A percentile compares a stretch with the other conserved stretches of the same genome.
Conservation (phyloP, 2,888 invertebrate genomes). For the Oithona nana region DNA sequence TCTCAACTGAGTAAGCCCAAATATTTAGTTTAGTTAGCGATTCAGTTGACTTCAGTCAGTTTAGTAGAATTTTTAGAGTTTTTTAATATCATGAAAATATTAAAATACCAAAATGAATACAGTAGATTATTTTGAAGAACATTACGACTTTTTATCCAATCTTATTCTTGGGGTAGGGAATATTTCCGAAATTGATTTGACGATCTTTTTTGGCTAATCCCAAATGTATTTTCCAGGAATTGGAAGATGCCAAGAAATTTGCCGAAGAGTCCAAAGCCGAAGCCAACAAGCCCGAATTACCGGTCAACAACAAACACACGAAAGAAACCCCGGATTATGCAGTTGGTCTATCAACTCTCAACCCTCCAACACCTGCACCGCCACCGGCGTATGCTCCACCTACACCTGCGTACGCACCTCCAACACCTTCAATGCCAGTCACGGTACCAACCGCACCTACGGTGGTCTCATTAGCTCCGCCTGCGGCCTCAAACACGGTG, state of each 20-base stretch:
- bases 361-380: constrained; percentile 30
- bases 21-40: too few species aligned
- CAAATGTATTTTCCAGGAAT: too few species aligned
- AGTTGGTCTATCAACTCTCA: constrained; percentile 47
- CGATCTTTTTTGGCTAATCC: too few species aligned
- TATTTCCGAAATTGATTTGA: too few species aligned
- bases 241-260: not conserved
- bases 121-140: too few species aligned
- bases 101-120: too few species aligned
- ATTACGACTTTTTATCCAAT: too few species aligned
- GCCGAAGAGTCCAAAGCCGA: not conserved
- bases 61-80: too few species aligned
- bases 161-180: too few species aligned
- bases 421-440: constrained; percentile 12
- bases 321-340: constrained; percentile 58
- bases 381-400: constrained; percentile 20
- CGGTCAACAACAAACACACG: constrained; percentile 22
- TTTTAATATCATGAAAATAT: too few species aligned
- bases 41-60: too few species aligned
- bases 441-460: not conserved
- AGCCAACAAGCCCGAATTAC: not conserved
- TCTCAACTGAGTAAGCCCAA: too few species aligned
- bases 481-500: not conserved
- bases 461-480: not conserved
- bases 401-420: constrained; percentile 20